A percentile compares a stretch with the other conserved stretches of the same genome.
Conservation (phyloP, 2,888 invertebrate genomes). For the Sinelater perroti region DNA sequence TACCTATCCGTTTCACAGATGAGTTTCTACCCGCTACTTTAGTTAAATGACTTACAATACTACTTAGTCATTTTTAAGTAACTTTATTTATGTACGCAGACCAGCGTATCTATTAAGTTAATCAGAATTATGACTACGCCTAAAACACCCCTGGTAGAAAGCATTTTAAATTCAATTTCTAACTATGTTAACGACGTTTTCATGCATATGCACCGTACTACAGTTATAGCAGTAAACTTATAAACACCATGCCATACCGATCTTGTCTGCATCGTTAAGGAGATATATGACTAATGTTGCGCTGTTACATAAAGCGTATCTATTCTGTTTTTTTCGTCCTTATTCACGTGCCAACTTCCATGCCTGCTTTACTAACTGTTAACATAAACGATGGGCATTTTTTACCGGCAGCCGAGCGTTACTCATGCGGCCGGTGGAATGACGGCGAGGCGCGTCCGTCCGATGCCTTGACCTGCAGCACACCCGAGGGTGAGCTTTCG, state of each 20-base stretch:
- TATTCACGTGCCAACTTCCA: slow-evolving; percentile 1
- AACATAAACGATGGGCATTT: slow-evolving; percentile 10
- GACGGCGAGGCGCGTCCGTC: not conserved
- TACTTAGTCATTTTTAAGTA: too few species aligned
- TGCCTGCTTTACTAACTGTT: slow-evolving; percentile 12
- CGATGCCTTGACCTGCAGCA: slow-evolving; percentile 11
- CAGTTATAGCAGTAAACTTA: slow-evolving; percentile 5
- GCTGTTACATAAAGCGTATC: slow-evolving; percentile 6
- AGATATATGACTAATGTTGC: slow-evolving; percentile 17
- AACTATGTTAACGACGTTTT: too few species aligned
- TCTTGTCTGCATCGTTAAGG: slow-evolving; percentile 10
- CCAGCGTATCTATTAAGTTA: too few species aligned
- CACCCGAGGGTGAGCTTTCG: slow-evolving; percentile 5
- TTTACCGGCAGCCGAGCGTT: not conserved
- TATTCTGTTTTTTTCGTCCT: not conserved
- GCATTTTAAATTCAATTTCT: too few species aligned
- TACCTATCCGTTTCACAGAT: too few species aligned
- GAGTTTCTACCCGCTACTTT: too few species aligned
- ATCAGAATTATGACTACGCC: too few species aligned
- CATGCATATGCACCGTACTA: too few species aligned
- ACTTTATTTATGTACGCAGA: too few species aligned
- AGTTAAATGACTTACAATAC: too few species aligned
- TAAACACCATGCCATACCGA: not conserved
- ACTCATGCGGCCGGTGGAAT: not conserved
- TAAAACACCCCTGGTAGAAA: too few species aligned